Evolutionary conservation across 2,888 invertebrate species (phyloP).

Genomic region (Cotesia congregata): DNA sequence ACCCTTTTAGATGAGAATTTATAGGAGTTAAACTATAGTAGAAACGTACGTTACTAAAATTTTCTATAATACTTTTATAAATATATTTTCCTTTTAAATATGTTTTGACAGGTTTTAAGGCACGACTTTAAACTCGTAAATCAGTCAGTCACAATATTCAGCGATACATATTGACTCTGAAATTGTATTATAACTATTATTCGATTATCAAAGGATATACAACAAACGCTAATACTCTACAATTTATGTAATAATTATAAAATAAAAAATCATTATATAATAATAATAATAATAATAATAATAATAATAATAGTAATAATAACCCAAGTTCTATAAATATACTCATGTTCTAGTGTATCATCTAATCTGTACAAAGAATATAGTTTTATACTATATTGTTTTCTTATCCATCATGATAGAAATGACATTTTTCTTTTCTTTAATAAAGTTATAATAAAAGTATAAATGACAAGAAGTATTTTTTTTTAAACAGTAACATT

Average conservation of each 20-base stretch:
- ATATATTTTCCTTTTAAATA: slow-evolving; percentile 33
- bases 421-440: slow-evolving; percentile 62
- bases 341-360: slow-evolving; percentile 57
- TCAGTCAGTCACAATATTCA: slow-evolving; percentile 47
- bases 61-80: slow-evolving; percentile 43
- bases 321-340: slow-evolving; percentile 55
- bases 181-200: not conserved
- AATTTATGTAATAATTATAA: slow-evolving; percentile 54
- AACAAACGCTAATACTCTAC: slow-evolving; percentile 63
- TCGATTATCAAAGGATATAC: slow-evolving; percentile 49
- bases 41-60: slow-evolving; percentile 47
- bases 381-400: slow-evolving; percentile 50
- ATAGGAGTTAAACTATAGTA: slow-evolving; percentile 58
- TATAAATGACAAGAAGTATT: not conserved
- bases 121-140: slow-evolving; percentile 64
- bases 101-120: slow-evolving; percentile 63
- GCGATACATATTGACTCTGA: slow-evolving; percentile 2
- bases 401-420: slow-evolving; percentile 58
- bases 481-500: too few species aligned
- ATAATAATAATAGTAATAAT: not conserved
- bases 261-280: not conserved
- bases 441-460: not conserved
- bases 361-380: slow-evolving; percentile 68
- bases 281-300: not conserved
- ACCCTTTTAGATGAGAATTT: slow-evolving; percentile 29